Percentiles rank a stretch among this genome's conserved stretches.
Evolutionary conservation across 1,140 invertebrate species (phyloP).

Genomic region (Aphelenchoides avenae): DNA sequence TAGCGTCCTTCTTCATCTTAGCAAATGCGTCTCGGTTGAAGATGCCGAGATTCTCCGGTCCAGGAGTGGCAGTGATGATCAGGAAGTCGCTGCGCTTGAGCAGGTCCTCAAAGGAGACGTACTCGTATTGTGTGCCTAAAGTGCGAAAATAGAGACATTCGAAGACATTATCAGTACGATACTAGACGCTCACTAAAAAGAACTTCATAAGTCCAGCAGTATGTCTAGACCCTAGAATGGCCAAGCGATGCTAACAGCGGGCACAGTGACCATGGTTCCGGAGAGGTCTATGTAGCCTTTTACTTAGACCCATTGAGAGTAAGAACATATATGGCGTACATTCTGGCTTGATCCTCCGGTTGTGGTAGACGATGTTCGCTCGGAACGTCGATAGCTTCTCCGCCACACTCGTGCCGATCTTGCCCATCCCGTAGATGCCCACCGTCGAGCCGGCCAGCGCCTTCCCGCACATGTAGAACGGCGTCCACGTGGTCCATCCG

Average conservation of each 20-base stretch:
- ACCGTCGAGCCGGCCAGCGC: slow-evolving; percentile 74
- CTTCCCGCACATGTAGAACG: slow-evolving; percentile 80
- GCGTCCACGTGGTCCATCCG: slow-evolving; percentile 77
- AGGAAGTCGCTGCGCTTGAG: slow-evolving; percentile 74
- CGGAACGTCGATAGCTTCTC: slow-evolving; percentile 58
- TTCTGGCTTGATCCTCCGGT: slow-evolving; percentile 36
- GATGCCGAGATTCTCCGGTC: slow-evolving; percentile 70
- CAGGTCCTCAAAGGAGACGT: slow-evolving; percentile 70
- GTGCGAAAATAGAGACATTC: too few relatives aligned
- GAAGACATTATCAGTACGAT: too few relatives aligned
- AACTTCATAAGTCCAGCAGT: too few relatives aligned
- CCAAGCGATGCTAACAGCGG: too few relatives aligned
- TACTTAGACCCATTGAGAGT: too few relatives aligned
- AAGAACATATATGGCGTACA: too few relatives aligned
- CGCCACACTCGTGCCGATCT: slow-evolving; percentile 62
- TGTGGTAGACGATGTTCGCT: slow-evolving; percentile 57
- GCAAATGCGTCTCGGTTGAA: slow-evolving; percentile 71
- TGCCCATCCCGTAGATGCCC: slow-evolving; percentile 69
- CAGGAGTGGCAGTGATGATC: slow-evolving; percentile 70
- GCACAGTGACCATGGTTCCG: too few relatives aligned
- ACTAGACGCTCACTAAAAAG: too few relatives aligned
- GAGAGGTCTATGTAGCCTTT: too few relatives aligned
- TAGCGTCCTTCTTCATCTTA: slow-evolving; percentile 75
- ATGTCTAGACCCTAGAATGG: too few relatives aligned
- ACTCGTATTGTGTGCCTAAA: too few relatives aligned